phyloP scores from a whole-genome alignment of 2,113 vertebrate species.

The Onychorhynchus coronatus region DNA sequence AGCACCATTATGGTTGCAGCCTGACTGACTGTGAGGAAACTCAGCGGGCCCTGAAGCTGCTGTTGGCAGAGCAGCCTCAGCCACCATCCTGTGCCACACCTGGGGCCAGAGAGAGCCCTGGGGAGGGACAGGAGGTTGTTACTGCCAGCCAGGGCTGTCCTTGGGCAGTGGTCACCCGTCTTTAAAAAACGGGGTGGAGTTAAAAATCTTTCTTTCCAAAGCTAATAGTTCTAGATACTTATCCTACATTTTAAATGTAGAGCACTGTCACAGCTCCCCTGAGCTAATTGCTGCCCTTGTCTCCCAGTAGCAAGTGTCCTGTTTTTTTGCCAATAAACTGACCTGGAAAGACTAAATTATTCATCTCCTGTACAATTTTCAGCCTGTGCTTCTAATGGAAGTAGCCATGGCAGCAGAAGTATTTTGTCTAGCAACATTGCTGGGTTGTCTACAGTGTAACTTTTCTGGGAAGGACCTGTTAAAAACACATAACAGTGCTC shows the following conservation, averaged over 20 bases:
- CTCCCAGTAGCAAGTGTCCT: not conserved
- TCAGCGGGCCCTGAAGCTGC: not conserved
- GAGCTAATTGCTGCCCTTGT: not conserved
- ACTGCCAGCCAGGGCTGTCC: not conserved
- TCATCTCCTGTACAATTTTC: not conserved
- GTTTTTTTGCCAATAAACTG: not conserved
- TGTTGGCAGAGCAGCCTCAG: not conserved
- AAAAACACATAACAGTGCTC: not conserved
- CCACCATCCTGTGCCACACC: fast-evolving
- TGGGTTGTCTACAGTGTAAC: not conserved
- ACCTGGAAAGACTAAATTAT: not conserved
- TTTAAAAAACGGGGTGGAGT: not conserved
- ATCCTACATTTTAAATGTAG: not conserved
- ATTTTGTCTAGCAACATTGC: not conserved
- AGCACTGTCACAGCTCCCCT: not conserved
- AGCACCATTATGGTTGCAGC: fast-evolving
- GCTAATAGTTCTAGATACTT: not conserved
- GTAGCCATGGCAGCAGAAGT: not conserved
- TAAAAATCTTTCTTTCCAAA: not conserved
- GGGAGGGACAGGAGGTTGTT: not conserved
- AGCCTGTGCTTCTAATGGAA: not conserved
- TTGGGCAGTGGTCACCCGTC: not conserved
- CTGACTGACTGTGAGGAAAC: not conserved
- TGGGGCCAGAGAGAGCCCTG: not conserved
- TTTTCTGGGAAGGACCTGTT: not conserved